A percentile compares a stretch with the other conserved stretches of the same genome.
Evolutionary conservation across 2,888 invertebrate species (phyloP).

Genomic region (Autographa pulchrina): DNA sequence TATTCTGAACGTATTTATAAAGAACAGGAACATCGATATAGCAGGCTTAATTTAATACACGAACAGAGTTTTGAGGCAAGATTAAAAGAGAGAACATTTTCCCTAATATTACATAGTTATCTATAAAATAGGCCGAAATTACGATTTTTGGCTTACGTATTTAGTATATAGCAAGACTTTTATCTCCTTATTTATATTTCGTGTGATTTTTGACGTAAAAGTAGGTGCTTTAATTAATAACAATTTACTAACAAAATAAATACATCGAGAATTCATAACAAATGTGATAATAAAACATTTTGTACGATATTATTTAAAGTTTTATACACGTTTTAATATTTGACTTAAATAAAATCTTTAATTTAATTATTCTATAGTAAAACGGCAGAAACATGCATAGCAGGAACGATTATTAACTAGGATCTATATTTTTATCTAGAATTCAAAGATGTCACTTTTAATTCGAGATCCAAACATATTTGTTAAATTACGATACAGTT

Average conservation of each 20-base stretch:
- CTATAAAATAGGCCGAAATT: neutral
- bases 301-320: constrained; percentile 28
- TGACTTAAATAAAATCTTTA: neutral
- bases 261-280: constrained; percentile 5
- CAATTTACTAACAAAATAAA: constrained; percentile 18
- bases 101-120: neutral
- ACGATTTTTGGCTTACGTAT: neutral
- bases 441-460: too few relatives aligned
- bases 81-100: neutral
- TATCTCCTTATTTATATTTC: neutral
- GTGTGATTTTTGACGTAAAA: constrained; percentile 13
- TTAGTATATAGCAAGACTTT: neutral
- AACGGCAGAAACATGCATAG: neutral
- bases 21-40: neutral
- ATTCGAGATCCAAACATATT: too few relatives aligned
- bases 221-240: constrained; percentile 9
- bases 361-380: neutral
- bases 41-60: neutral
- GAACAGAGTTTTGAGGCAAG: neutral
- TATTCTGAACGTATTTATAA: neutral
- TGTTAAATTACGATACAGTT: too few relatives aligned
- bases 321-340: neutral
- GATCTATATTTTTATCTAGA: neutral
- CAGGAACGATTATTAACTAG: neutral
- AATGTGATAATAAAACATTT: constrained; percentile 15